Evolutionary conservation across 2,113 vertebrate genomes (phyloP).

Genomic region (Artemisiospiza belli): DNA sequence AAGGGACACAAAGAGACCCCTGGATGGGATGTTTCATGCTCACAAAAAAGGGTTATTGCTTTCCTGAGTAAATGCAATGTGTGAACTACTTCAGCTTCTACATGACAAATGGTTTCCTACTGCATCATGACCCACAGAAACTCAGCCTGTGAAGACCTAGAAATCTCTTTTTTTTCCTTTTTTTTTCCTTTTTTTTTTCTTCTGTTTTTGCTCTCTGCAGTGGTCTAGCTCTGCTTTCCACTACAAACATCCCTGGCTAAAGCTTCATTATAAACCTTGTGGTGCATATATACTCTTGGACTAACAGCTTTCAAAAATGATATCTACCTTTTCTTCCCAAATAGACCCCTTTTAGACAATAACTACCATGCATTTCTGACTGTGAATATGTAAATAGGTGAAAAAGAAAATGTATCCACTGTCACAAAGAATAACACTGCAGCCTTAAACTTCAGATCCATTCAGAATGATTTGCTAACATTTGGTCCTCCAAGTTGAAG

Average conservation of each 20-base stretch:
- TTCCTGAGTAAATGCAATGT: not conserved
- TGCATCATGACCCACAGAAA: not conserved
- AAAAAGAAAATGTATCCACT: conserved; percentile 66
- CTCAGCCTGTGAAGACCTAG: not conserved
- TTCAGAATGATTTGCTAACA: conserved; percentile 77
- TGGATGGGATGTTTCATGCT: not conserved
- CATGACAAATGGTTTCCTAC: not conserved
- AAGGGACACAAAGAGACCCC: not conserved
- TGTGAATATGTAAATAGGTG: conserved; percentile 76
- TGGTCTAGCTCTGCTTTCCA: not conserved
- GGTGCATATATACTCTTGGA: not conserved
- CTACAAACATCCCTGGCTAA: not conserved
- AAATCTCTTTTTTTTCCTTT: too few relatives aligned
- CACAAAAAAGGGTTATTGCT: not conserved
- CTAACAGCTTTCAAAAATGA: conserved; percentile 48
- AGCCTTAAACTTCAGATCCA: conserved; percentile 72
- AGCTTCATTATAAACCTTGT: not conserved
- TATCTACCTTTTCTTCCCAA: conserved; percentile 59
- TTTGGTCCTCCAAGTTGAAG: conserved; percentile 74
- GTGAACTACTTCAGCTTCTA: not conserved
- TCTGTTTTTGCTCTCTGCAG: not conserved
- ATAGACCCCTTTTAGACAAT: conserved; percentile 50
- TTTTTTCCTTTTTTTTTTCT: not conserved
- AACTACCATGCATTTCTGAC: conserved; percentile 56
- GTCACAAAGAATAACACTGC: conserved; percentile 68